Evolutionary conservation across 2,113 vertebrate species (phyloP).

Genomic region (Scatophagus argus): DNA sequence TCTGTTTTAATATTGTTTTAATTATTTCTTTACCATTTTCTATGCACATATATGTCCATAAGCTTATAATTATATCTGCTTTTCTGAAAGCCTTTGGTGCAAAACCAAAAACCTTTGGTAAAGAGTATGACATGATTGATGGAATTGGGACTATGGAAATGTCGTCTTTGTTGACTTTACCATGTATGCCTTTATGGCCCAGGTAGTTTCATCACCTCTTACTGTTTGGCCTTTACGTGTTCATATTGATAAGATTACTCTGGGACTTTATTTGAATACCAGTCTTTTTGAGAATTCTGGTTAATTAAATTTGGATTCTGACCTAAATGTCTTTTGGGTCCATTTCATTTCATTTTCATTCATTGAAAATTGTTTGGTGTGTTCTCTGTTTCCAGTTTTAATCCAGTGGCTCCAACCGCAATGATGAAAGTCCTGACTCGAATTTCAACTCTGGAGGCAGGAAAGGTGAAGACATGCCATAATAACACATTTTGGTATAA

Average conservation of each 20-base stretch:
- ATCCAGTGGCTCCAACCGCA: constrained; percentile 93
- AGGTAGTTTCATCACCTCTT: background rate
- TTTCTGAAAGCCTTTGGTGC: too few relatives aligned
- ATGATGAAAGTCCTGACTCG: constrained; percentile 93
- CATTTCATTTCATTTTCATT: background rate
- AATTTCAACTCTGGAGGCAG: constrained; percentile 87
- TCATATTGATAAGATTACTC: background rate
- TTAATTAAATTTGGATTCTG: background rate
- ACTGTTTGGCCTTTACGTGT: background rate
- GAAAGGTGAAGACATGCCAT: constrained; percentile 82
- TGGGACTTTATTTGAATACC: background rate
- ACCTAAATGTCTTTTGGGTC: background rate
- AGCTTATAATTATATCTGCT: too few relatives aligned
- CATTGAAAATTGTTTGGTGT: background rate
- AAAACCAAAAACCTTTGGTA: too few relatives aligned
- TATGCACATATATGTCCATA: too few relatives aligned
- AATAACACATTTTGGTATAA: background rate
- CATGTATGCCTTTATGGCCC: background rate
- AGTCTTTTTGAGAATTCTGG: background rate
- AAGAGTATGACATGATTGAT: background rate
- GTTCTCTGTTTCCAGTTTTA: constrained; percentile 88
- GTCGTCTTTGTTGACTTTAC: background rate
- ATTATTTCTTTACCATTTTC: too few relatives aligned
- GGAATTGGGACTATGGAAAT: background rate
- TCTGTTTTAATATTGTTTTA: too few relatives aligned